Evolutionary conservation across 2,888 invertebrate genomes (phyloP), one percentile per base, ranked within the genome.

Genomic region (Apotomis turbidana): DNA sequence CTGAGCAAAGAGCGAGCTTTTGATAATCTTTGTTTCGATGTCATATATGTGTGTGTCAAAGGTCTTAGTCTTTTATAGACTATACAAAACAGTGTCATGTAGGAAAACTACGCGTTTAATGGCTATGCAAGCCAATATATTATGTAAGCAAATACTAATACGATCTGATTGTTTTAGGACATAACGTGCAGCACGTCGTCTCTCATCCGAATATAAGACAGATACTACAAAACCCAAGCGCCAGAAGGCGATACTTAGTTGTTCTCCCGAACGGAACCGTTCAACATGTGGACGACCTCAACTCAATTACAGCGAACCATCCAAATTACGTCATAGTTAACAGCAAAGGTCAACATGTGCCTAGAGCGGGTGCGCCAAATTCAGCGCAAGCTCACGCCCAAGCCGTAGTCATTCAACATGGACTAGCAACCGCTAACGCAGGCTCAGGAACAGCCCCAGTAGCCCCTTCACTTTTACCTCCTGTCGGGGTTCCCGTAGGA

Each of bases 261-360:
- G 13, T 71, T 8, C 71, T 71, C 5, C 71, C 71, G 1, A 67
- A 71, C 13, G 71, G 71, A 61, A 41, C 15, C 9, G 38, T 71
- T 15, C 49, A 68, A 13, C 67, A 68, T 6, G 71, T 71, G 8
- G 71, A 71, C 57, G 57, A 62, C 41, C 27, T 71, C 15, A 55
- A 27, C 27, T 41, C 51, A 0, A 41, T 71, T 27, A 59, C 3
- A 3, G 49, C 67, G 8, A 55, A 54, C 10, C 61, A 68, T 68
- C 71, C 71, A 51, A 67, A 67, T 27, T 71, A 51, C 51, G 71
- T 67, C 6, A 0, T 71, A 38, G 61, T 71, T 3, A 71, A 71
- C 61, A 41, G 55, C 13, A 67, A 46, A 38, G 71, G 71, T 10
- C 67, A 71, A 57, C 71, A 61, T 51, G 36, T 71, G 9, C 41